A percentile compares a stretch with the other conserved stretches of the same genome.
These are phyloP conservation scores for Clavelina lepadiformis DNA, from an alignment of 23 tunicate species.

Conservation along the genomic window DNA sequence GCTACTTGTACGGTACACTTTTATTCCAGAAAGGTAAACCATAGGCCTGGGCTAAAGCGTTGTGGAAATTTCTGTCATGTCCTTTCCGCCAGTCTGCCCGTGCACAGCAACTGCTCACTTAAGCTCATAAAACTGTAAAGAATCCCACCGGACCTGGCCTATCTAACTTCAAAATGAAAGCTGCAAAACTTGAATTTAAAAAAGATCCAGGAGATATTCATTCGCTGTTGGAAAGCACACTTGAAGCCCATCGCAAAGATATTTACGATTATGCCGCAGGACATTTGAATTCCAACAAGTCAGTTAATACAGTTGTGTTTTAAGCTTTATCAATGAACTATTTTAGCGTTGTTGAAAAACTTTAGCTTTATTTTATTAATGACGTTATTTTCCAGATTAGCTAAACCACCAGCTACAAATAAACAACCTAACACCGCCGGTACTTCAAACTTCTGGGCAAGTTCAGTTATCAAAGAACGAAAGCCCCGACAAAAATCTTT, in stretches of 20 bases:
- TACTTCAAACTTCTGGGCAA: neutral
- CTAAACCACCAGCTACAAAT: neutral
- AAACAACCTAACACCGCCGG: neutral
- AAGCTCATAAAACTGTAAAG: too few relatives aligned
- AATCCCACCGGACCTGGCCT: too few relatives aligned
- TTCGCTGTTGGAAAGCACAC: constrained; percentile 35
- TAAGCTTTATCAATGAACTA: neutral
- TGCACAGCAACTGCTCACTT: too few relatives aligned
- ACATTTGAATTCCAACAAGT: constrained; percentile 47
- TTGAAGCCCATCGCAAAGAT: constrained; percentile 52
- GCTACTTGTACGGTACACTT: too few relatives aligned
- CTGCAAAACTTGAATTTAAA: too few relatives aligned
- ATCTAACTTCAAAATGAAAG: too few relatives aligned
- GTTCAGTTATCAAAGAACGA: neutral
- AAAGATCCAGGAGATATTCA: constrained; percentile 22
- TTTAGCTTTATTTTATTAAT: neutral
- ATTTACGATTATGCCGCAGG: constrained; percentile 55
- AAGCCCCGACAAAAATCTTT: neutral
- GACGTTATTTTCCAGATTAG: constrained; percentile 8
- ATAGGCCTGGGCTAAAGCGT: too few relatives aligned
- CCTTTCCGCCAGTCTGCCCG: too few relatives aligned
- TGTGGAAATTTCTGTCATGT: too few relatives aligned
- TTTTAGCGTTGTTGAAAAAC: neutral
- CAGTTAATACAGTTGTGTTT: neutral
- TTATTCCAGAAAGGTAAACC: too few relatives aligned